Evolutionary conservation across 2,797 vertebrate genomes (phyloP).

Genomic region (Hapalemur alaotrensis): DNA sequence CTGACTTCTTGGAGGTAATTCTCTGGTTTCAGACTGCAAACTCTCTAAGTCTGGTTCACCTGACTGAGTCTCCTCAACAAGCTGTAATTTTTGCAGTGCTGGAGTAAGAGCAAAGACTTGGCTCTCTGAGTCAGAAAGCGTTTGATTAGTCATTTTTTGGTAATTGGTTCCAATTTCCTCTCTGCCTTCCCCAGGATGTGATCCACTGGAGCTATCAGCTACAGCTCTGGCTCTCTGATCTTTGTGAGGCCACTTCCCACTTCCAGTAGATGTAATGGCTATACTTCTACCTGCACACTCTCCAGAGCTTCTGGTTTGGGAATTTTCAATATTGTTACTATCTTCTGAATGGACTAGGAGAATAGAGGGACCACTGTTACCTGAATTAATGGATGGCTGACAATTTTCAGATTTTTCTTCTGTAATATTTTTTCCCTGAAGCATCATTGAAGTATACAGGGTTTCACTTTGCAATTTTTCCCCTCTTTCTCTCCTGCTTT

Average conservation of each 20-base stretch:
- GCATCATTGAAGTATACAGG: neutral
- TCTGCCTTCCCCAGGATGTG: conserved; percentile 47
- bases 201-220: neutral
- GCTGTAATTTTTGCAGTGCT: conserved; percentile 53
- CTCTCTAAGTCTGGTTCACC: neutral
- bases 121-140: conserved; percentile 61
- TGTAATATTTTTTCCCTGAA: neutral
- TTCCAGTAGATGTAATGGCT: neutral
- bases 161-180: conserved; percentile 51
- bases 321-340: conserved; percentile 38
- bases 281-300: rapidly evolving
- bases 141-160: conserved; percentile 45
- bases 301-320: neutral
- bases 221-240: neutral
- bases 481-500: conserved; percentile 62
- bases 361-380: conserved; percentile 4
- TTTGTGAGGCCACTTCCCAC: neutral
- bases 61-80: neutral
- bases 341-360: conserved; percentile 13
- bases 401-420: conserved; percentile 58
- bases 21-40: conserved; percentile 51
- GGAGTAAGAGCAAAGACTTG: conserved; percentile 57
- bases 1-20: conserved; percentile 27
- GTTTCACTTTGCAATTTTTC: conserved; percentile 16
- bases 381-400: conserved; percentile 33